Conservation (phyloP, 2,797 vertebrate genomes). For the Sparidentex hasta region DNA sequence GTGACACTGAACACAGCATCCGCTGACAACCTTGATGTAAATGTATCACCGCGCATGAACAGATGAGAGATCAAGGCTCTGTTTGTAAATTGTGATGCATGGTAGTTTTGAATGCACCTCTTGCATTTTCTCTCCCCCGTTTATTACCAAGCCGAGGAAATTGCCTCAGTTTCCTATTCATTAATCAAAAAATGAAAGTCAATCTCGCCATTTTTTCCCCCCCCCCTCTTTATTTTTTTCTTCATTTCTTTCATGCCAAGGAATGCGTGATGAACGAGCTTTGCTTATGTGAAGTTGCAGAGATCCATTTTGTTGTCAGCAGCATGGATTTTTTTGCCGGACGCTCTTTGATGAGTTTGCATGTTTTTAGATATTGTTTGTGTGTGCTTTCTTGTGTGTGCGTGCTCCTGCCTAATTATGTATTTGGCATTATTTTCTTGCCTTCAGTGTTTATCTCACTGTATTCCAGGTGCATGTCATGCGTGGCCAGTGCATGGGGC, state of each 20-base stretch:
- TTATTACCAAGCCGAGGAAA: conserved; percentile 82
- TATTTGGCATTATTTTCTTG: conserved; percentile 9
- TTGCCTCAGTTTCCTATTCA: conserved; percentile 87
- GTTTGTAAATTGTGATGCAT: conserved; percentile 85
- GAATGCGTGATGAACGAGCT: conserved; percentile 84
- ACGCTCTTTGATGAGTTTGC: conserved; percentile 79
- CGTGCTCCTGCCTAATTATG: conserved; percentile 5
- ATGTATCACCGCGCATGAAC: conserved; percentile 73
- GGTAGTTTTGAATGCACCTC: conserved; percentile 79
- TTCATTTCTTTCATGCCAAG: conserved; percentile 72
- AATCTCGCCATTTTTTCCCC: conserved; percentile 68
- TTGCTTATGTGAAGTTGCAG: conserved; percentile 81
- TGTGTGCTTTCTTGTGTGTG: conserved; percentile 19
- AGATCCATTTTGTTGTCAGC: conserved; percentile 84
- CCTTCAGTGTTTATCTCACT: background rate
- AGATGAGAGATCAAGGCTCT: conserved; percentile 76
- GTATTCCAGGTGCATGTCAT: conserved; percentile 91
- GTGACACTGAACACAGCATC: conserved; percentile 69
- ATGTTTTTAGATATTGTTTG: conserved; percentile 66
- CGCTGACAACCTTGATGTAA: conserved; percentile 74
- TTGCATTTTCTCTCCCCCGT: conserved; percentile 72
- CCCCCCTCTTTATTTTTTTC: conserved; percentile 35
- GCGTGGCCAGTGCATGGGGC: conserved; percentile 92
- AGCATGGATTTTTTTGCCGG: conserved; percentile 74
- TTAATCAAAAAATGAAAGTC: conserved; percentile 88